Evolutionary conservation across 2,888 invertebrate species (phyloP).

Genomic region (Diarsia brunnea): DNA sequence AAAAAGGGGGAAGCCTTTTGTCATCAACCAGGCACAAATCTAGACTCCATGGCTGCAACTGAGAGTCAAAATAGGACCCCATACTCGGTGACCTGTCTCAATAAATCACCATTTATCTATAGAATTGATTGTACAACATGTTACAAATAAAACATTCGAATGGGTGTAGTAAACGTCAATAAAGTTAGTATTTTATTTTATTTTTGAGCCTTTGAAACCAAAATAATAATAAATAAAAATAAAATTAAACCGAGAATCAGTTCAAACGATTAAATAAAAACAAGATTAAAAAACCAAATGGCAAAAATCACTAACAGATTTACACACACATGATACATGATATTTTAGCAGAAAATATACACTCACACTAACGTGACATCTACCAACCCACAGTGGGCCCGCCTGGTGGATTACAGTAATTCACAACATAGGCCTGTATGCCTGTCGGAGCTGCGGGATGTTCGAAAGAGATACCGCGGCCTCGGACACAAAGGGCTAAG

Average conservation of each 20-base stretch:
- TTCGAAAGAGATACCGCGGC: no score
- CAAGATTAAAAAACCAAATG: not conserved
- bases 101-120: no score
- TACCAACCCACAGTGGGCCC: not conserved
- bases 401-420: no score
- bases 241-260: not conserved
- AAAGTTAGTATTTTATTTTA: constrained; percentile 4
- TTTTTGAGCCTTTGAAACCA: not conserved
- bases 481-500: no score
- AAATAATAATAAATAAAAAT: not conserved
- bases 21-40: not conserved
- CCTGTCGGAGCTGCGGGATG: no score
- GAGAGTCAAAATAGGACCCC: no score
- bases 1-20: not conserved
- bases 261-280: constrained; percentile 1
- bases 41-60: not conserved
- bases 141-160: not conserved
- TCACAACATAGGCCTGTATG: no score
- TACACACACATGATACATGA: no score
- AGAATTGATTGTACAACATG: constrained; percentile 8
- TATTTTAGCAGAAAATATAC: not conserved
- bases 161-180: constrained; percentile 17
- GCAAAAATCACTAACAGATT: not conserved
- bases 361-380: not conserved
- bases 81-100: no score